Conservation (phyloP, 1,140 invertebrate species). For the Neomicropteryx cornuta region DNA sequence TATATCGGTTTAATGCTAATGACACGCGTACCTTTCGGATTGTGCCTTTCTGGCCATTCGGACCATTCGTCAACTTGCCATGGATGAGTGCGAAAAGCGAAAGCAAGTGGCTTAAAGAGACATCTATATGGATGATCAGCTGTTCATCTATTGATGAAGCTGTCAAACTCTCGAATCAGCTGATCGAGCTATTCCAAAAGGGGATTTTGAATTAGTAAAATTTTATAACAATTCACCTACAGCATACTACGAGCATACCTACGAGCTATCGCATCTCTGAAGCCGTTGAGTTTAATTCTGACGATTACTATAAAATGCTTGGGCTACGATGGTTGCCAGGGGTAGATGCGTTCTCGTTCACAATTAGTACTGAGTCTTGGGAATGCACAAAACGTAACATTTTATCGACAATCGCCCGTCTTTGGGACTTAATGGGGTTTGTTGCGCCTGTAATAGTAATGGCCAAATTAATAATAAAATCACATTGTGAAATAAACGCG, state of each 20-base stretch:
- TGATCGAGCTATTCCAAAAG: constrained; percentile 8
- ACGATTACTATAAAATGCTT: background rate
- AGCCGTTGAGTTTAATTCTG: background rate
- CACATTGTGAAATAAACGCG: constrained; percentile 18
- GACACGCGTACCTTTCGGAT: background rate
- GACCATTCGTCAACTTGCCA: constrained; percentile 16
- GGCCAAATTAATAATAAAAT: constrained; percentile 21
- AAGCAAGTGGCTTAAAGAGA: constrained; percentile 13
- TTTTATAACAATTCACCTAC: background rate
- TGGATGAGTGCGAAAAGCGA: constrained; percentile 10
- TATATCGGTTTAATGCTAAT: background rate
- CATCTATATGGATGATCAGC: constrained; percentile 28
- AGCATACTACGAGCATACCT: background rate
- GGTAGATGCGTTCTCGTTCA: background rate
- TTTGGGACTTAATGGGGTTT: constrained; percentile 16
- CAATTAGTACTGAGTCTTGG: background rate
- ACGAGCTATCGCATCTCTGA: background rate
- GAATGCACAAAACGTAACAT: constrained; percentile 6
- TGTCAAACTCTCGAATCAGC: constrained; percentile 8
- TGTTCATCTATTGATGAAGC: constrained; percentile 17
- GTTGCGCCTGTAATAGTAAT: constrained; percentile 15
- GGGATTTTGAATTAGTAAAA: constrained; percentile 15
- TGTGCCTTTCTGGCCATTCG: constrained; percentile 17
- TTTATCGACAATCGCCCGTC: constrained; percentile 12
- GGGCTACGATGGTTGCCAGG: background rate